Evolutionary conservation across 2,888 invertebrate species (phyloP).

Genomic region (Megaustenia siamemsis): DNA sequence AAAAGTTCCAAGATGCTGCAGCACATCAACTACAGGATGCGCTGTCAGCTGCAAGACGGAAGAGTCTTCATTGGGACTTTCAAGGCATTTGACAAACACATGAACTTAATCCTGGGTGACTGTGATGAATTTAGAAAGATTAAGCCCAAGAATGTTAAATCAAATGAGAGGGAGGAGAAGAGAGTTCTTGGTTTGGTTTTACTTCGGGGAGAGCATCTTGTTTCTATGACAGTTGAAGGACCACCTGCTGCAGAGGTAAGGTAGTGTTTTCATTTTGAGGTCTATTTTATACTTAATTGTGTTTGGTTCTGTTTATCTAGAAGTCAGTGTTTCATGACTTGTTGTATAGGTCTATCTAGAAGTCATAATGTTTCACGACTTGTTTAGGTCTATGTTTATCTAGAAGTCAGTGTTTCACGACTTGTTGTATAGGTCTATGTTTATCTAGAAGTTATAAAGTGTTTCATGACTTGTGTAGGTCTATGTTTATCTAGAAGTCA

Average conservation of each 20-base stretch:
- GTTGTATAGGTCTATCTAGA: too few species aligned
- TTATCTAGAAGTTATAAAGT: too few species aligned
- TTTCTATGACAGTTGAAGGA: constrained; percentile 98
- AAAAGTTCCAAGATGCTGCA: constrained; percentile 82
- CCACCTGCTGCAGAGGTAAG: constrained; percentile 94
- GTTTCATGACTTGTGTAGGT: too few species aligned
- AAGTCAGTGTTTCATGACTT: too few species aligned
- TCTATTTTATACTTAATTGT: too few species aligned
- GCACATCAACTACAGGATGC: constrained; percentile 97
- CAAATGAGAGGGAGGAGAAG: constrained; percentile 95
- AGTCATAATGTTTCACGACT: too few species aligned
- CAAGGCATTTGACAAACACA: constrained; percentile 99
- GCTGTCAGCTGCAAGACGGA: constrained; percentile 97
- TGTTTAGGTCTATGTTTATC: too few species aligned
- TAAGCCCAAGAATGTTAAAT: constrained; percentile 90
- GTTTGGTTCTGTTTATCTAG: too few species aligned
- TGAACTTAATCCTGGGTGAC: constrained; percentile 99
- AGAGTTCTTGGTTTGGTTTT: constrained; percentile 96
- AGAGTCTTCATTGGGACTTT: constrained; percentile 99
- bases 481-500: too few species aligned
- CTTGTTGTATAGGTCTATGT: too few species aligned
- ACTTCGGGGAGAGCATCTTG: constrained; percentile 94
- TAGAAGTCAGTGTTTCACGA: too few species aligned
- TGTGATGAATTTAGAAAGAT: constrained; percentile 99
- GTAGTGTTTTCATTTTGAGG: too few species aligned